These are phyloP conservation scores for Nylanderia fulva DNA, from an alignment of 1,140 invertebrate genomes.

Conservation along the genomic window DNA sequence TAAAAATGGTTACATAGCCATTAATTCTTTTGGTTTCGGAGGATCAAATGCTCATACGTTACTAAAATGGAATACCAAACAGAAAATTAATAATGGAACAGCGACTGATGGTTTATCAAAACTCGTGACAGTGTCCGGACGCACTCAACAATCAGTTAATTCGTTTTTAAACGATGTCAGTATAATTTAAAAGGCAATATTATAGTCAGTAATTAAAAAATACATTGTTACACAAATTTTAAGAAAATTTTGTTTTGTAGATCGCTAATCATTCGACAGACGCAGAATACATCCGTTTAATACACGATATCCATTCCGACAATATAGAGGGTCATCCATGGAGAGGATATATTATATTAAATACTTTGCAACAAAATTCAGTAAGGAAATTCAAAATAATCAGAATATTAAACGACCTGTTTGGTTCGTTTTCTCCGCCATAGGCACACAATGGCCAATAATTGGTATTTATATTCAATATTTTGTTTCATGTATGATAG, in stretches of 20 bases:
- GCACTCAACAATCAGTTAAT: conserved; percentile 91
- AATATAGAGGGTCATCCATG: too few relatives aligned
- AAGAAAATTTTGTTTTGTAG: conserved; percentile 49
- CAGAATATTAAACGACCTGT: too few relatives aligned
- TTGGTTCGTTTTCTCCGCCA: too few relatives aligned
- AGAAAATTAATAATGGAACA: conserved; percentile 14
- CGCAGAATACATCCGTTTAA: conserved; percentile 86
- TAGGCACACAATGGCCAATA: too few relatives aligned
- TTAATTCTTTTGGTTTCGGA: conserved; percentile 88
- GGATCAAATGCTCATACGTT: conserved; percentile 40
- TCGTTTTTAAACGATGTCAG: conserved; percentile 89
- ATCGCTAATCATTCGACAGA: conserved; percentile 86
- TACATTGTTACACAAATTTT: neutral
- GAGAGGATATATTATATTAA: too few relatives aligned
- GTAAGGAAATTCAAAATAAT: too few relatives aligned
- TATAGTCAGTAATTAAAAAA: neutral
- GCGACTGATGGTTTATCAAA: conserved; percentile 18
- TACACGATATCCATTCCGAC: too few relatives aligned
- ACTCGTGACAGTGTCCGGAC: conserved; percentile 86
- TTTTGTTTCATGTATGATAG: too few relatives aligned
- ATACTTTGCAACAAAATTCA: too few relatives aligned
- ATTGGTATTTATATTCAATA: too few relatives aligned
- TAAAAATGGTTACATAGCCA: conserved; percentile 83
- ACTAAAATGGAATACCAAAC: conserved; percentile 33
- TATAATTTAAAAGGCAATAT: conserved; percentile 5